Percentiles rank a stretch among this genome's conserved stretches.
Conservation (phyloP, 2,888 invertebrate genomes). For the Drepana falcataria region DNA sequence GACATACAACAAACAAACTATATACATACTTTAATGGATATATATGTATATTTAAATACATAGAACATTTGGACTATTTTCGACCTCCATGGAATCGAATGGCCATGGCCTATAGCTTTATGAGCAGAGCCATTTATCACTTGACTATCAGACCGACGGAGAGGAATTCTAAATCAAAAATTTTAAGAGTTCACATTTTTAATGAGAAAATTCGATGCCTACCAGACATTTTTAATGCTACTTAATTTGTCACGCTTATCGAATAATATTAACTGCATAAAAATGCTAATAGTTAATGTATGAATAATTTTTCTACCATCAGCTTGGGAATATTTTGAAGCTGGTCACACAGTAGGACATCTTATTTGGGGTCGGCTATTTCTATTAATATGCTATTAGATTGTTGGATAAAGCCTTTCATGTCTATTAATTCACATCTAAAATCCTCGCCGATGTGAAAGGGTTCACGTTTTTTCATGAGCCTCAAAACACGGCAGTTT, state of each 20-base stretch:
- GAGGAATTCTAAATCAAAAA: no score
- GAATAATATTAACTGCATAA: constrained; percentile 38
- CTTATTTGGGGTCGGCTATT: background rate
- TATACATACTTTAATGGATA: no score
- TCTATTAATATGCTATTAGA: background rate
- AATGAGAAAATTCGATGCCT: no score
- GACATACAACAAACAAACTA: no score
- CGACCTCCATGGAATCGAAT: no score
- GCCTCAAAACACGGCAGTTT: no score
- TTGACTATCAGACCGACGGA: no score
- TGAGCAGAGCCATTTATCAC: no score
- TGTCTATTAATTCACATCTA: background rate
- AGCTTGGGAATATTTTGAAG: constrained; percentile 20
- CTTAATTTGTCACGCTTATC: constrained; percentile 65
- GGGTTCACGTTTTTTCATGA: background rate
- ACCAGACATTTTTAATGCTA: constrained; percentile 32
- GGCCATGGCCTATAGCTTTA: no score
- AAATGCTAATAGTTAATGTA: constrained; percentile 47
- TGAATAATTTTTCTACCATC: constrained; percentile 19
- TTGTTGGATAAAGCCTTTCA: constrained; percentile 15
- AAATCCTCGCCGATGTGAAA: background rate
- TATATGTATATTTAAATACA: no score
- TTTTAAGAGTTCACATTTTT: no score
- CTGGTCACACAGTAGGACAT: constrained; percentile 17
- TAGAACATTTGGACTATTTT: no score